A percentile compares a stretch with the other conserved stretches of the same genome.
These are phyloP conservation scores for Agrotis ipsilon DNA, from an alignment of 2,888 invertebrate species.

Conservation along the genomic window DNA sequence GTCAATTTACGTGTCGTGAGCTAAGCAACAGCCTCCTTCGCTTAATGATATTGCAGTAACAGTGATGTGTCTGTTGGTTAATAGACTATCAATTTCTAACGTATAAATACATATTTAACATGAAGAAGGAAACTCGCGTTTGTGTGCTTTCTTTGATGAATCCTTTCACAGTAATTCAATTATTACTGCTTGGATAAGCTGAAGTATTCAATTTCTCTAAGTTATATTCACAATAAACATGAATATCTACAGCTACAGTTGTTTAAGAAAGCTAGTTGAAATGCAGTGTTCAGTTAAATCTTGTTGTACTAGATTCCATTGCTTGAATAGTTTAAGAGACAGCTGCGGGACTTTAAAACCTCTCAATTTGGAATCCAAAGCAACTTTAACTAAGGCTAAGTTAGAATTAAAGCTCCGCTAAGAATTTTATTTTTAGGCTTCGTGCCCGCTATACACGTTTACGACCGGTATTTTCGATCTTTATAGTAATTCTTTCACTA, in stretches of 20 bases:
- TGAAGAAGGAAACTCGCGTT: conserved; percentile 9
- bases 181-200: conserved; percentile 2
- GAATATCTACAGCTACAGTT: background rate
- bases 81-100: conserved; percentile 64
- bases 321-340: conserved; percentile 19
- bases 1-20: conserved; percentile 81
- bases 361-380: conserved; percentile 32
- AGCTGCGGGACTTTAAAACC: conserved; percentile 20
- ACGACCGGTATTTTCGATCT: conserved; percentile 77
- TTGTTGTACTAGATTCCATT: conserved; percentile 3
- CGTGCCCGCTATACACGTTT: conserved; percentile 67
- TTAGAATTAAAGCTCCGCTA: conserved; percentile 9
- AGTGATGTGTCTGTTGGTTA: conserved; percentile 67
- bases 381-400: conserved; percentile 7
- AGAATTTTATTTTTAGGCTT: conserved; percentile 42
- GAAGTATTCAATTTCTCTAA: conserved; percentile 9
- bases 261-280: conserved; percentile 17
- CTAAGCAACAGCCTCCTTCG: conserved; percentile 75
- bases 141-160: conserved; percentile 22
- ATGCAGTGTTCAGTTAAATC: conserved; percentile 24
- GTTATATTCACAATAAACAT: conserved; percentile 10
- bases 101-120: conserved; percentile 48
- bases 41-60: conserved; percentile 82
- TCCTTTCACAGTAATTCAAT: background rate
- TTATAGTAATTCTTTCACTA: conserved; percentile 79